Base-by-base conservation (phyloP, 1,140 invertebrate genomes). In the Diploscapter pachys region DNA sequence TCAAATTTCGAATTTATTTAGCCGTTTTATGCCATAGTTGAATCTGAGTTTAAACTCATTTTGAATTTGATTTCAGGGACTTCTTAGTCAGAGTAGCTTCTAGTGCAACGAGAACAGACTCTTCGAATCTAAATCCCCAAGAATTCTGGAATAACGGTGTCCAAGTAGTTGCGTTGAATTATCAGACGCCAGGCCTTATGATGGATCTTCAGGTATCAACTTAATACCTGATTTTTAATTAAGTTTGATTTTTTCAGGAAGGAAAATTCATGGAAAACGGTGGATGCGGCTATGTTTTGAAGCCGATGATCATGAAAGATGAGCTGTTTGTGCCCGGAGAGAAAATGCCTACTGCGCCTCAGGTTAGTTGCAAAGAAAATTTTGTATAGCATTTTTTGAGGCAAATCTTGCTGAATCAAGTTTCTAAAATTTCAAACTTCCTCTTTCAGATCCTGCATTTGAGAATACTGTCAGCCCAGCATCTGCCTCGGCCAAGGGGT, bases 121-220 rank as follows among this genome's bases (percentile, higher is more conserved):
- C 95, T 0, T 96, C 94, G 0, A 99, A 99, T 88, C 96, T 96
- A 85, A 95, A 94, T 88, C 95, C 96, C 0, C 88, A 95, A 53
- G 91, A 92, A 3, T 91, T 97, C 86, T 99, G 96, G 96, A 96
- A 95, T 85, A 90, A 90, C 59, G 96, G 95, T 1, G 93, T 92
- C 63, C 95, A 98, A 86, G 94, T 98, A 93, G 92, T 94, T 2
- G 95, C 95, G 0, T 86, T 99, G 0, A 99, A 99, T 87, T 99
- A 96, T 87, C 96, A 99, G 88, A 98, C 96, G 0, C 91, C 93
- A 51, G 90, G 90, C 88, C 72, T 85, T 13, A 85, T 85, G 83
- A 85, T 85, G 83, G 83, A 85, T 76, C 63, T 85, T 9, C 84
- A 85, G 79, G 83, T 79, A 69, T 61, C 59, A 4, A 53, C 55